Evolutionary conservation across 2,888 invertebrate species (phyloP), one percentile per base, ranked within the genome.

Genomic region (Trachelus iudaicus): DNA sequence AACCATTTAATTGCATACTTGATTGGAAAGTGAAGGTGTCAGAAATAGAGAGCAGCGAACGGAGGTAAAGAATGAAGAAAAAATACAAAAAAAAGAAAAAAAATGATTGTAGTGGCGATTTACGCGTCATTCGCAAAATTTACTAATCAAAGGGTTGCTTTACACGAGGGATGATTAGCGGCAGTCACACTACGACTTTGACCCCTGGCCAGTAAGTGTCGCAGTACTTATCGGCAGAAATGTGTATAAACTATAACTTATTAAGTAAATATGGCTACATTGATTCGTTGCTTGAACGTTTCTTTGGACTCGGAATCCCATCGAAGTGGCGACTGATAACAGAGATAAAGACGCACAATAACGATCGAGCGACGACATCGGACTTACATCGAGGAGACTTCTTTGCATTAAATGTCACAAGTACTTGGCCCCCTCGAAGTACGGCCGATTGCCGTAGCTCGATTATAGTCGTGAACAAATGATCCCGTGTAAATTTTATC

Each of bases 241-340:
- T 56, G 15, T 6, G 9, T 56, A 56, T 56, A 9, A 56, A 23
- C 56, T 56, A 56, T 56, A 9, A 23, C 56, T 56, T 56, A 56
- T 56, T 23, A 23, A 56, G 56, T 56, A 56, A 56, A 78, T 79
- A 82, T 82, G 81, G 81, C 81, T 82, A 76, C 73, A 80, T 69
- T 79, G 79, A 80, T 79, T 81, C 81, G 81, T 82, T 80, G 76
- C 76, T 80, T 77, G 80, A 77, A 81, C 78, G 76, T 81, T 82
- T 82, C 82, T 83, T 83, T 82, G 83, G 83, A 81, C 80, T 83
- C 78, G 76, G n/a, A 71, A 81, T 56, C 56, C 23, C 56, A 56
- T 56, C 56, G 23, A 56, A 56, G 56, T 56, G 56, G 56, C 56
- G 56, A 56, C 23, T 56, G 23, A 56, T 56, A 56, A 56, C 23